These are phyloP conservation scores for Podocnemis expansa DNA, from an alignment of 2,113 vertebrate genomes.

Conservation along the genomic window DNA sequence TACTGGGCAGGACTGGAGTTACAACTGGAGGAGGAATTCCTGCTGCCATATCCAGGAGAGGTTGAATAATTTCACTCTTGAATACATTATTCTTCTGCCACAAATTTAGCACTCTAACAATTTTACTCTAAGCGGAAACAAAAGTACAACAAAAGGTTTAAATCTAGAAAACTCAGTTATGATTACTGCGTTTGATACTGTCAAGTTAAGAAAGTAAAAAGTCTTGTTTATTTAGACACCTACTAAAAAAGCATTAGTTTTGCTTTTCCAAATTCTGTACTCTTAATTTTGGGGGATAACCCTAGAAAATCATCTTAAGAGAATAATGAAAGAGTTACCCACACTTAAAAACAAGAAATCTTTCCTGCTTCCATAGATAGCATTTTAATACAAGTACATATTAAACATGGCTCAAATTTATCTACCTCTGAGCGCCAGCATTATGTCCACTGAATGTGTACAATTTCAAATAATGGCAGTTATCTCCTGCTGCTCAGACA, in stretches of 20 bases:
- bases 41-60: conserved; percentile 96
- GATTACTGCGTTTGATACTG: neutral
- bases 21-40: conserved; percentile 93
- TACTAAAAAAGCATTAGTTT: neutral
- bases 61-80: conserved; percentile 99
- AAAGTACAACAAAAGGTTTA: conserved; percentile 27
- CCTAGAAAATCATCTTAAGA: neutral
- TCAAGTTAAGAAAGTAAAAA: neutral
- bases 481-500: neutral
- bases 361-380: neutral
- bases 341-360: neutral
- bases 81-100: conserved; percentile 99
- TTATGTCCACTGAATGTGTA: neutral
- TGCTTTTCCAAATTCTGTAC: neutral
- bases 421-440: neutral
- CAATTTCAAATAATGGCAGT: neutral
- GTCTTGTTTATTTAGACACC: neutral
- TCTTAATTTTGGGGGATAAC: neutral
- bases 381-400: neutral
- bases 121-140: conserved; percentile 90
- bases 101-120: conserved; percentile 95
- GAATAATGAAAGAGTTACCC: neutral
- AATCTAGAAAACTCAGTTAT: neutral
- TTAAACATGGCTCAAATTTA: neutral
- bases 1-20: conserved; percentile 89